Conservation (phyloP, 2,888 invertebrate genomes). For the Polyommatus icarus region DNA sequence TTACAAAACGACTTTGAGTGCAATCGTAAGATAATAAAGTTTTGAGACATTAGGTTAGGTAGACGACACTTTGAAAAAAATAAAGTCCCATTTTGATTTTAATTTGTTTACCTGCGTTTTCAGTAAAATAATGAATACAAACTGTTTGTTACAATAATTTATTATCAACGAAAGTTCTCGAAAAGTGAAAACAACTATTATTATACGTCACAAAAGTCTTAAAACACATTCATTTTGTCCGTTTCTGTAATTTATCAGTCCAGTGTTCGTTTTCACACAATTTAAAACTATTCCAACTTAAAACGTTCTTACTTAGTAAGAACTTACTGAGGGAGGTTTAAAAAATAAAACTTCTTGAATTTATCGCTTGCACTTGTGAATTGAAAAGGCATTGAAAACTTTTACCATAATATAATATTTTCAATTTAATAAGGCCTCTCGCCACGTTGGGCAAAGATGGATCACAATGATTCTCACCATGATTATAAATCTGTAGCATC, state of each 20-base stretch:
- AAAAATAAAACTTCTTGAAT: conserved; percentile 2
- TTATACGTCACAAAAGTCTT: neutral
- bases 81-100: too few species aligned
- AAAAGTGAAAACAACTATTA: neutral
- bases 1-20: too few species aligned
- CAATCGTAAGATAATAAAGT: too few species aligned
- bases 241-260: neutral
- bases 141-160: too few species aligned
- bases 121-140: too few species aligned
- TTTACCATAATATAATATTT: neutral
- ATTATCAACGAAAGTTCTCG: neutral
- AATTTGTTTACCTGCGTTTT: too few species aligned
- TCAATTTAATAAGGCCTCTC: neutral
- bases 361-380: conserved; percentile 11
- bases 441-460: too few species aligned
- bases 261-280: neutral
- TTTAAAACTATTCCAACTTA: neutral
- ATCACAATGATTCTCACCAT: too few species aligned
- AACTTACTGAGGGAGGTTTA: neutral
- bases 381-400: neutral
- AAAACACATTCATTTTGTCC: neutral
- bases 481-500: too few species aligned
- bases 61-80: too few species aligned
- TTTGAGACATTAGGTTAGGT: too few species aligned
- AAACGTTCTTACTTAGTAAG: neutral